Evolutionary conservation across 2,113 vertebrate species (phyloP), one percentile per base, ranked within the genome.

Genomic region (Paradoxurus hermaphroditus): DNA sequence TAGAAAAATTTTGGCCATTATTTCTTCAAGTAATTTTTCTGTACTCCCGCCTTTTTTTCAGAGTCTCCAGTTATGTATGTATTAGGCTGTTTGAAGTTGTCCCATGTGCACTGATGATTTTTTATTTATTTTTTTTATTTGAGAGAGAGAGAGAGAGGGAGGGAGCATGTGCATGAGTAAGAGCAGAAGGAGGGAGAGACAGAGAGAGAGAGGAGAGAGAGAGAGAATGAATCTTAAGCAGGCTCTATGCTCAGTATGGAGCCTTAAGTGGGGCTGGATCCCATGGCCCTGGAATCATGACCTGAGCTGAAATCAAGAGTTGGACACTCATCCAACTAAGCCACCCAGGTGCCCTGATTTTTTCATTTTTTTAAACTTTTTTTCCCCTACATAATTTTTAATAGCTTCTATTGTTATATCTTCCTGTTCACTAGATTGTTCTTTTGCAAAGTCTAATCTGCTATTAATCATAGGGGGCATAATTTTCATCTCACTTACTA

Each of bases 401-500:
- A 92, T 81, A 68, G 23, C 65, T 95, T 82, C 78, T 65, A 9
- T 51, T 34, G 5, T 39, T 90, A 67, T 36, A 23, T 41, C 77
- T 88, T 93, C 49, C 21, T 85, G n/a, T 16, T 93, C 25, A 84
- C 31, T 91, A 85, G 79, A 90, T 84, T 79, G 88, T 93, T 81
- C 72, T 56, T 95, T 82, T 93, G 86, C 41, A 39, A 62, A 68
- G 29, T 84, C 53, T 86, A 77, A 92, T 75, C 29, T 31, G 51
- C 34, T 94, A 23, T 67, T 86, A 78, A 62, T 81, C 27, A 77
- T 51, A 62, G 27, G 7, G 27, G 63, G 27, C 39, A 41, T 53
- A 77, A 75, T 90, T 92, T 94, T 94, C 29, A 75, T 79, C 46
- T 91, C 34, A 39, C 46, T 82, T 31, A 46, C n/a, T 86, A 23